A percentile compares a stretch with the other conserved stretches of the same genome.
Evolutionary conservation across 2,888 invertebrate genomes (phyloP).

Genomic region (Cataglyphis livida): DNA sequence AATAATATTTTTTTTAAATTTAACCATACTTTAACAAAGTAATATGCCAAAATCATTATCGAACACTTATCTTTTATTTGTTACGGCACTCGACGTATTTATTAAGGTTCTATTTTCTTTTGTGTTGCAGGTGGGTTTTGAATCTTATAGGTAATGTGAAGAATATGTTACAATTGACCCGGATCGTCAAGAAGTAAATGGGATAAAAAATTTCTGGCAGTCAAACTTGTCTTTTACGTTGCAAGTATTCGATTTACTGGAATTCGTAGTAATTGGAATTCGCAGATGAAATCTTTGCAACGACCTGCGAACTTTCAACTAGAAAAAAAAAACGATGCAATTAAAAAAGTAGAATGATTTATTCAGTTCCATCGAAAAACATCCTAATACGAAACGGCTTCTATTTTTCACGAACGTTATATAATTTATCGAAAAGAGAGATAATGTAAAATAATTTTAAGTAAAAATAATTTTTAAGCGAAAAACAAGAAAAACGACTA

Average conservation of each 20-base stretch:
- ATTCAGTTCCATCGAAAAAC: neutral
- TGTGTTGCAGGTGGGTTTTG: conserved; percentile 67
- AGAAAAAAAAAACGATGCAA: neutral
- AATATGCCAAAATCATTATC: neutral
- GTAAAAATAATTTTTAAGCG: conserved; percentile 14
- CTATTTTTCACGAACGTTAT: conserved; percentile 9
- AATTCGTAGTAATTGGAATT: conserved; percentile 18
- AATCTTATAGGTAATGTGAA: conserved; percentile 37
- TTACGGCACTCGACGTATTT: neutral
- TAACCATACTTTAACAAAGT: neutral
- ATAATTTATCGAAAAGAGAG: neutral
- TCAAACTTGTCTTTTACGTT: conserved; percentile 37
- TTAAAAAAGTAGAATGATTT: conserved; percentile 1
- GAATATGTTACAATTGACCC: conserved; percentile 51
- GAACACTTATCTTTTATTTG: neutral
- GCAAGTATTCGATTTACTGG: conserved; percentile 37
- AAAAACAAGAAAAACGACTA: neutral
- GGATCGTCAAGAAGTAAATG: conserved; percentile 49
- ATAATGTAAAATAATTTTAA: neutral
- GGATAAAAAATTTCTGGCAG: conserved; percentile 38
- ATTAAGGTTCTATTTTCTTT: neutral
- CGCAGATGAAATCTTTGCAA: conserved; percentile 44
- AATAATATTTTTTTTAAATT: neutral
- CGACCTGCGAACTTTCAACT: conserved; percentile 29
- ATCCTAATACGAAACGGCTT: neutral